Evolutionary conservation across 2,113 vertebrate genomes (phyloP).

Genomic region (Rynchops niger): DNA sequence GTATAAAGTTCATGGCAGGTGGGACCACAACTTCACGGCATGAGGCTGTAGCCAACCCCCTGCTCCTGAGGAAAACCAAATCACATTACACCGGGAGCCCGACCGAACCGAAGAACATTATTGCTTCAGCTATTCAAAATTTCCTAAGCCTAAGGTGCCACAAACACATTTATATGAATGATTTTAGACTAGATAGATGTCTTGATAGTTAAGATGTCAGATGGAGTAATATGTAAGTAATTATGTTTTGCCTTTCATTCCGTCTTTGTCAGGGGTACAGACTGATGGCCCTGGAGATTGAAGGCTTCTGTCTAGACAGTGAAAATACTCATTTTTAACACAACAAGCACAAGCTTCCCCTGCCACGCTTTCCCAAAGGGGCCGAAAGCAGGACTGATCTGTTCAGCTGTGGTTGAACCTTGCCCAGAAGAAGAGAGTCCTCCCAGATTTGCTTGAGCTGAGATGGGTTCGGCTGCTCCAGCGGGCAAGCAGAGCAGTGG

Average conservation of each 20-base stretch:
- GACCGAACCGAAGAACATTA: background rate
- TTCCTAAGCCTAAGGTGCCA: background rate
- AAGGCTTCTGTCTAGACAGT: background rate
- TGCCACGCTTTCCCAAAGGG: background rate
- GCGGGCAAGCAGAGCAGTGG: background rate
- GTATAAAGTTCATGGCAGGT: background rate
- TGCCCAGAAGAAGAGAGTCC: background rate
- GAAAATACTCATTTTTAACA: background rate
- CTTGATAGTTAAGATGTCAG: conserved; percentile 33
- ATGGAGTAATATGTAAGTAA: background rate
- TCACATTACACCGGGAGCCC: background rate
- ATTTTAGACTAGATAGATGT: background rate
- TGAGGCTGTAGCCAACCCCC: background rate
- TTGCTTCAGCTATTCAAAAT: background rate
- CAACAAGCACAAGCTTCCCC: fast-evolving
- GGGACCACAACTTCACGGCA: background rate
- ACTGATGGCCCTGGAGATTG: conserved; percentile 31
- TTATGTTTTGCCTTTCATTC: conserved; percentile 28
- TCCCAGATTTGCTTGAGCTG: background rate
- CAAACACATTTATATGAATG: background rate
- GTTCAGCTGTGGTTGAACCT: background rate
- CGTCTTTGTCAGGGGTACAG: background rate
- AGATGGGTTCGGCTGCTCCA: background rate
- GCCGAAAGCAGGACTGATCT: background rate
- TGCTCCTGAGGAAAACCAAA: background rate